Base-by-base conservation (phyloP, 2,113 vertebrate species). In the Lathamus discolor region DNA sequence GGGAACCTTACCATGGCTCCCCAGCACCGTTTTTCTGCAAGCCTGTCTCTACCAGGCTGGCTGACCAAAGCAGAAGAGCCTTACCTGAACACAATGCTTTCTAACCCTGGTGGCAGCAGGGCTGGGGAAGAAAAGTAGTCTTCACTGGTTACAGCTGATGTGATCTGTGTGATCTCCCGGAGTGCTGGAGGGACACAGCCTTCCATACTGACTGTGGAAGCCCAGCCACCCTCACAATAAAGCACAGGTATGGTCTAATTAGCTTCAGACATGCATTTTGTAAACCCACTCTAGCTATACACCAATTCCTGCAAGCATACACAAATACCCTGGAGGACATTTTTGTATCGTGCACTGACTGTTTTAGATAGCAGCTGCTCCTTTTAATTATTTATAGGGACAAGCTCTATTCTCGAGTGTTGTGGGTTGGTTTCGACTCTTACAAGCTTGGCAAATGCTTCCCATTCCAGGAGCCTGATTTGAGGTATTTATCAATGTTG, bases 351-450 rank as follows among this genome's bases (percentile, higher is more conserved):
- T 46, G 31, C 17, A 81, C 63, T 62, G 83, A 79, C 39, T 52
- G 87, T 84, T 92, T 95, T 66, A 91, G 87, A 73, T 79, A 95
- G 57, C 93, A 95, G 81, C 81, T 92, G 77, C 66, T 93, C 81
- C 44, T 87, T 95, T 95, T 92, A 57, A 95, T 92, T 95, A 91
- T 95, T 95, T 96, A 93, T 89, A 95, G 62, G 57, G 70, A 75
- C 81, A 87, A 76, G n/a, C 7, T 89, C 57, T 87, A 10, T 87
- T 92, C 57, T 92, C 1, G 5, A 95, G 74, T 82, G 31, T 37
- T 93, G 72, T 92, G 83, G 78, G 44, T 57, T 95, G 74, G 35
- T 89, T 97, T 93, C 0, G 0, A 62, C 49, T 89, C 86, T 91
- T 68, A 88, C 6, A 76, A 82, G 43, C 41, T 82, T 92, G 57